Conservation (phyloP, 2,888 invertebrate species). For the Zygaena filipendulae region DNA sequence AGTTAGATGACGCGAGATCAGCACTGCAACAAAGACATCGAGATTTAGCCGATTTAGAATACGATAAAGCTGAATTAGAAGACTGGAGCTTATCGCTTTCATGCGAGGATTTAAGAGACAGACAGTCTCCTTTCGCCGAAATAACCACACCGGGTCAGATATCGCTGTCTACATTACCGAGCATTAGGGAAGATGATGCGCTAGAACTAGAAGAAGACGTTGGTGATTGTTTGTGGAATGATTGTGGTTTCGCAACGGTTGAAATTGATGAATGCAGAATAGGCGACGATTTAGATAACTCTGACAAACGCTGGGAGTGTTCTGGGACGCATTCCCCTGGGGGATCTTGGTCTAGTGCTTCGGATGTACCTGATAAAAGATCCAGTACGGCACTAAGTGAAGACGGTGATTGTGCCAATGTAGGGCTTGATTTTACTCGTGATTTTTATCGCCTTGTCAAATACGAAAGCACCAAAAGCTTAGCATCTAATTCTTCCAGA, state of each 20-base stretch:
- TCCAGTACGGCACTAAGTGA: constrained; percentile 77
- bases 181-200: constrained; percentile 78
- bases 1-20: constrained; percentile 77
- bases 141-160: constrained; percentile 72
- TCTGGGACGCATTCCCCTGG: constrained; percentile 68
- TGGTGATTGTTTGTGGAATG: constrained; percentile 80
- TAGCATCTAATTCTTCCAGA: constrained; percentile 79
- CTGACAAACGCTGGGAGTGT: constrained; percentile 75
- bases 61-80: constrained; percentile 80
- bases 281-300: constrained; percentile 49
- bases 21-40: constrained; percentile 75
- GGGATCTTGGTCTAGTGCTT: constrained; percentile 70
- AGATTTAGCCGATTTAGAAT: constrained; percentile 76
- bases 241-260: constrained; percentile 76
- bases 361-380: constrained; percentile 73
- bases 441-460: constrained; percentile 85
- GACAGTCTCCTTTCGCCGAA: constrained; percentile 59
- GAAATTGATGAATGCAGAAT: constrained; percentile 74
- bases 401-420: constrained; percentile 75
- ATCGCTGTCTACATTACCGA: constrained; percentile 73
- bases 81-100: constrained; percentile 83
- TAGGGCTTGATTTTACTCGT: constrained; percentile 80
- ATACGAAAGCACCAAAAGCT: constrained; percentile 82
- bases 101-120: constrained; percentile 73
- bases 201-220: constrained; percentile 79